Percentiles rank a stretch among this genome's conserved stretches.
Conservation (phyloP, 2,888 invertebrate genomes). For the Opisthograptis luteolata region DNA sequence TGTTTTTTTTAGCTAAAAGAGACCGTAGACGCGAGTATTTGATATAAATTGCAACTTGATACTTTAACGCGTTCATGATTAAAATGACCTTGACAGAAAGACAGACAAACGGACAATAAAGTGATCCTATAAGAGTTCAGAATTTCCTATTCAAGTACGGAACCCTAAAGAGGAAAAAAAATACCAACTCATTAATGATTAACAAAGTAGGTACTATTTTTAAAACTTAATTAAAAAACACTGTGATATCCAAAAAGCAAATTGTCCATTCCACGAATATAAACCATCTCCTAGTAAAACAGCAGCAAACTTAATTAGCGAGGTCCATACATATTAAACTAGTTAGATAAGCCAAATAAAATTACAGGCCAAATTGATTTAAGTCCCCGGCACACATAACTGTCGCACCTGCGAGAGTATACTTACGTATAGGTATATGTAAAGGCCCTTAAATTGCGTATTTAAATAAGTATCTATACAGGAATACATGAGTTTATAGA, state of each 20-base stretch:
- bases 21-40: no score
- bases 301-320: slow-evolving; percentile 34
- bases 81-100: no score
- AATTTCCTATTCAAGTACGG: no score
- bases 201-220: no score
- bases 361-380: slow-evolving; percentile 71
- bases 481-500: slow-evolving; percentile 78
- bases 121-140: no score
- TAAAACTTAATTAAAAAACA: neutral
- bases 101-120: no score
- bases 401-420: slow-evolving; percentile 33
- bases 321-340: slow-evolving; percentile 58
- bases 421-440: slow-evolving; percentile 52
- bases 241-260: neutral
- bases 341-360: slow-evolving; percentile 55
- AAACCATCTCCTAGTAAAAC: slow-evolving; percentile 24
- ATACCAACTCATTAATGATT: no score
- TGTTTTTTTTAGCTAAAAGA: no score
- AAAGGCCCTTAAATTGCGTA: slow-evolving; percentile 75
- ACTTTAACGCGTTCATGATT: no score
- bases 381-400: slow-evolving; percentile 53
- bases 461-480: slow-evolving; percentile 76
- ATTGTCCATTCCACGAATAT: slow-evolving; percentile 3
- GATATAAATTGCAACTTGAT: no score
- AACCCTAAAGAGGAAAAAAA: no score